Percentiles rank a stretch among this genome's conserved stretches.
phyloP scores from a whole-genome alignment of 2,888 invertebrate genomes.

The Sinotaia quadrata region DNA sequence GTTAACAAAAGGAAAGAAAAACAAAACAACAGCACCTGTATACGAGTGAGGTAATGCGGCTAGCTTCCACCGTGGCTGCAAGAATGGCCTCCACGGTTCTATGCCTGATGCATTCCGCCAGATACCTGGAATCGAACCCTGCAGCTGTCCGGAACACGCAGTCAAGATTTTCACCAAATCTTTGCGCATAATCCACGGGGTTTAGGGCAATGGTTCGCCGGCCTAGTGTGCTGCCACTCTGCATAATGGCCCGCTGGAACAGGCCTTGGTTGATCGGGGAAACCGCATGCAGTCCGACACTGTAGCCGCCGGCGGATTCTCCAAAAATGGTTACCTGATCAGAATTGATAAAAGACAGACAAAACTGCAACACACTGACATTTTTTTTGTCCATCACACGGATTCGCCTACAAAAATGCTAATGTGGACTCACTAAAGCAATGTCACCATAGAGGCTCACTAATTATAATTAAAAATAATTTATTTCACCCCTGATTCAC shows the following conservation, averaged over 20 bases:
- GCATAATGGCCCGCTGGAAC: constrained; percentile 51
- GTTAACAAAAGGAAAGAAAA: too few species aligned
- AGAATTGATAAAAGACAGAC: neutral
- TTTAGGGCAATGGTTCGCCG: constrained; percentile 30
- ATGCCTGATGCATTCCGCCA: constrained; percentile 32
- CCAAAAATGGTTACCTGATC: constrained; percentile 50
- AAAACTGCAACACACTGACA: too few species aligned
- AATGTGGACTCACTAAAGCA: too few species aligned
- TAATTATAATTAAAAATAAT: too few species aligned
- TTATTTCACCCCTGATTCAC: too few species aligned
- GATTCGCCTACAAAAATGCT: too few species aligned
- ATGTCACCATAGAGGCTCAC: too few species aligned
- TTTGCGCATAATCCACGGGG: constrained; percentile 24
- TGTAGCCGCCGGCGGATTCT: constrained; percentile 53
- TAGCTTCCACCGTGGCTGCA: constrained; percentile 17
- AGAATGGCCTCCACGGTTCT: constrained; percentile 22
- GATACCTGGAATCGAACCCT: constrained; percentile 8
- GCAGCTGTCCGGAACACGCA: constrained; percentile 16
- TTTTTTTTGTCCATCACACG: too few species aligned
- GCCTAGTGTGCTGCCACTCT: constrained; percentile 47
- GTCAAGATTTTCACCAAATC: constrained; percentile 23
- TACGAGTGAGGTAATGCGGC: neutral
- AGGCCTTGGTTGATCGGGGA: constrained; percentile 46
- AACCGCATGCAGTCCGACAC: constrained; percentile 46
- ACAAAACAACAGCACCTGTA: too few species aligned